Evolutionary conservation across 2,113 vertebrate species (phyloP).

Genomic region (Heterotis niloticus): DNA sequence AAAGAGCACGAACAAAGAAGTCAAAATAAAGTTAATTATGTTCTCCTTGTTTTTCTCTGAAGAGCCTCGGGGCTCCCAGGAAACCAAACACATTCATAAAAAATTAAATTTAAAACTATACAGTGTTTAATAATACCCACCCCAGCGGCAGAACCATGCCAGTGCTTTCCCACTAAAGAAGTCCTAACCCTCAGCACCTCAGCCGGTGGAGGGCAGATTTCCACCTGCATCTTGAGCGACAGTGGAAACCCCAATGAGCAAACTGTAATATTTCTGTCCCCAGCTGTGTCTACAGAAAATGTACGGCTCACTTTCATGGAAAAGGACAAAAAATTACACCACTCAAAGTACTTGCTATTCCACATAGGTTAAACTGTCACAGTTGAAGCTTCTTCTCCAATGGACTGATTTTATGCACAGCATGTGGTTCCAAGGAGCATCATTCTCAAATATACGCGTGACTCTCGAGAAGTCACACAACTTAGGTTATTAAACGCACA

Average conservation of each 20-base stretch:
- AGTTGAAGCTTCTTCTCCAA: background rate
- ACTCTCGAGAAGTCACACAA: background rate
- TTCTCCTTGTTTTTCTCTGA: background rate
- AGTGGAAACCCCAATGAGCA: background rate
- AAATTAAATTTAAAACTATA: background rate
- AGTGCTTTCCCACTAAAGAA: background rate
- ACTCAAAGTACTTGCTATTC: background rate
- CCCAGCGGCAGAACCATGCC: background rate
- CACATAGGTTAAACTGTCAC: background rate
- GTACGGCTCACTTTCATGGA: too few relatives aligned
- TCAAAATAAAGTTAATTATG: constrained; percentile 3
- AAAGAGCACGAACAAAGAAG: background rate
- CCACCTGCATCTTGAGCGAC: background rate
- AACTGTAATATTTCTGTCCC: background rate
- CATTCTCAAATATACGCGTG: background rate
- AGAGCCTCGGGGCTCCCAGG: background rate
- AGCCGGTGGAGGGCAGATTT: background rate
- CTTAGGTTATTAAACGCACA: background rate
- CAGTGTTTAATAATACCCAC: background rate
- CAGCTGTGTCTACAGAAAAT: background rate
- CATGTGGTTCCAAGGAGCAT: background rate
- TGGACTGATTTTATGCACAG: background rate
- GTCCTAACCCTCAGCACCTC: background rate
- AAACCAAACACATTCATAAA: background rate
- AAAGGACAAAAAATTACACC: background rate